Conservation (phyloP, 1,140 invertebrate genomes). For the Prorops nasuta region DNA sequence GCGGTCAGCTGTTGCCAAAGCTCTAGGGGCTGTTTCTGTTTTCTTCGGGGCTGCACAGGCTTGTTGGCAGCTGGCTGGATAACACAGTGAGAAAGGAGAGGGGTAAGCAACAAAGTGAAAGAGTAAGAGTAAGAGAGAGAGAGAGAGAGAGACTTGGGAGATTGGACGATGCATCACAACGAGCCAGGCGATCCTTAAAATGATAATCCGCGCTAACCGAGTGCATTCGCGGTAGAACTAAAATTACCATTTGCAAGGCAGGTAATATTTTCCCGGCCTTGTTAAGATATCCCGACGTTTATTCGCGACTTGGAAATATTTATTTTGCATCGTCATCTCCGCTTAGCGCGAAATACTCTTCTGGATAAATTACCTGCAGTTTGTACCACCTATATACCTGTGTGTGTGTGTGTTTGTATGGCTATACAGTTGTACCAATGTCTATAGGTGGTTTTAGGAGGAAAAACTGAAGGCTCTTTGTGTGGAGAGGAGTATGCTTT, state of each 20-base stretch:
- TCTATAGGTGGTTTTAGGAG: too few species aligned
- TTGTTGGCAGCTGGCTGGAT: too few species aligned
- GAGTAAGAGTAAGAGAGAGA: neutral
- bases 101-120: too few species aligned
- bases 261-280: slow-evolving; percentile 1
- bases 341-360: too few species aligned
- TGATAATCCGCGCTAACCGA: slow-evolving; percentile 1
- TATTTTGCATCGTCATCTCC: neutral
- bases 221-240: neutral
- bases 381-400: too few species aligned
- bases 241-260: slow-evolving; percentile 2
- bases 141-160: neutral
- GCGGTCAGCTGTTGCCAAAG: neutral
- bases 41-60: neutral
- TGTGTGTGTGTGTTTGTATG: too few species aligned
- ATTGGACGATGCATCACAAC: neutral
- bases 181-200: neutral
- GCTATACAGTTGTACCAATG: too few species aligned
- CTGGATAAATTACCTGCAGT: too few species aligned
- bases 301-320: neutral
- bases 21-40: neutral
- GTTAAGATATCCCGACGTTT: slow-evolving; percentile 1
- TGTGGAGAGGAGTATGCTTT: too few species aligned
- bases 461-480: too few species aligned
- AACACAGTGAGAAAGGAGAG: neutral